Evolutionary conservation across 2,797 vertebrate species (phyloP).

Genomic region (Chiropotes sagulatus): DNA sequence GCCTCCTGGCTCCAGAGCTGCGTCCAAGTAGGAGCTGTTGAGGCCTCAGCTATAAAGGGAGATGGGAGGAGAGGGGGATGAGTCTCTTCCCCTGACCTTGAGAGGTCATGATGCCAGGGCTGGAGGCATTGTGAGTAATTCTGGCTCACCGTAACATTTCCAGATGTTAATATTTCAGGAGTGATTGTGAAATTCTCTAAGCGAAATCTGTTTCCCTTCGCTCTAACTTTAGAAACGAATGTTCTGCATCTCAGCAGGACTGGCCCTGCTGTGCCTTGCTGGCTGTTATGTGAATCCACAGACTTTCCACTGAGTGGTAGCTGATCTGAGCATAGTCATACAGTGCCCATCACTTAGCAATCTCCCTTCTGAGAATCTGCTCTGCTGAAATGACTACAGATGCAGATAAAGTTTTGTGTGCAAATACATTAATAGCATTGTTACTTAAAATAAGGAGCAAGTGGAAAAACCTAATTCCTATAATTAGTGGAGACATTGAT

Average conservation of each 20-base stretch:
- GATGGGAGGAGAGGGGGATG: rapidly evolving
- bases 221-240: neutral
- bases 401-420: rapidly evolving
- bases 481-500: neutral
- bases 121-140: neutral
- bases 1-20: neutral
- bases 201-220: neutral
- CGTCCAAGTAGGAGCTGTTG: rapidly evolving
- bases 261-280: rapidly evolving
- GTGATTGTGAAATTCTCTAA: neutral
- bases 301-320: rapidly evolving
- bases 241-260: neutral
- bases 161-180: neutral
- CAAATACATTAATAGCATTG: rapidly evolving
- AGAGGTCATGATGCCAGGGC: no score
- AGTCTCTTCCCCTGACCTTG: neutral
- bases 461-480: neutral
- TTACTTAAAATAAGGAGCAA: neutral
- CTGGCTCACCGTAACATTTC: neutral
- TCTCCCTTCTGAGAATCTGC: neutral
- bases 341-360: rapidly evolving
- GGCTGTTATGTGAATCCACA: neutral
- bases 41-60: no score
- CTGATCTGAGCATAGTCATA: rapidly evolving
- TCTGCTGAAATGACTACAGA: no score